Conservation (phyloP, 35 echinoderm and acorn worm genomes). For the Anneissia japonica region DNA sequence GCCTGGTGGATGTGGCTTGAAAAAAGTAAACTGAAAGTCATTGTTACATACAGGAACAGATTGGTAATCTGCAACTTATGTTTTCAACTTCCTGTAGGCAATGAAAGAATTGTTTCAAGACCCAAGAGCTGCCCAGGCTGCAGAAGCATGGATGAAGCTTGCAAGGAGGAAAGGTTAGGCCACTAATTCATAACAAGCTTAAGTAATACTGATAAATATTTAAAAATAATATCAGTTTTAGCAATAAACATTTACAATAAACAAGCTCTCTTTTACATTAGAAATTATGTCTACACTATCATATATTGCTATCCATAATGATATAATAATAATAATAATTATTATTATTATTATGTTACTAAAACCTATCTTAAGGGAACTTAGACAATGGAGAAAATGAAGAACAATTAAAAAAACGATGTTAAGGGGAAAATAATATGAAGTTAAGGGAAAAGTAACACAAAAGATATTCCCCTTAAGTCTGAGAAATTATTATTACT, state of each 20-base stretch:
- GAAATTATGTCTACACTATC: not conserved
- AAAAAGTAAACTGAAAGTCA: not conserved
- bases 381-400: too few relatives aligned
- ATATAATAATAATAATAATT: not conserved
- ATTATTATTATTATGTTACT: not conserved
- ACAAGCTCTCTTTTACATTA: not conserved
- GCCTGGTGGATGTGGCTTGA: not conserved
- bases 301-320: not conserved
- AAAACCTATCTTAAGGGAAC: not conserved
- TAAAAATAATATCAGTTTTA: not conserved
- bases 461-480: too few relatives aligned
- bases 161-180: conserved; percentile 72
- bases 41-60: not conserved
- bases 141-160: conserved; percentile 98
- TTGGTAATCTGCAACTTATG: not conserved
- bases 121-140: conserved; percentile 87
- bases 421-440: too few relatives aligned
- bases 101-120: conserved; percentile 65
- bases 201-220: not conserved
- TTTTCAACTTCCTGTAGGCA: not conserved
- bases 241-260: not conserved
- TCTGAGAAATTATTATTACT: too few relatives aligned
- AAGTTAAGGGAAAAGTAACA: too few relatives aligned
- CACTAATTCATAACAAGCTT: not conserved
- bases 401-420: too few relatives aligned